Percentiles rank a stretch among this genome's conserved stretches.
Conservation (phyloP, 2,888 invertebrate species). For the Cephus rjabovi region DNA sequence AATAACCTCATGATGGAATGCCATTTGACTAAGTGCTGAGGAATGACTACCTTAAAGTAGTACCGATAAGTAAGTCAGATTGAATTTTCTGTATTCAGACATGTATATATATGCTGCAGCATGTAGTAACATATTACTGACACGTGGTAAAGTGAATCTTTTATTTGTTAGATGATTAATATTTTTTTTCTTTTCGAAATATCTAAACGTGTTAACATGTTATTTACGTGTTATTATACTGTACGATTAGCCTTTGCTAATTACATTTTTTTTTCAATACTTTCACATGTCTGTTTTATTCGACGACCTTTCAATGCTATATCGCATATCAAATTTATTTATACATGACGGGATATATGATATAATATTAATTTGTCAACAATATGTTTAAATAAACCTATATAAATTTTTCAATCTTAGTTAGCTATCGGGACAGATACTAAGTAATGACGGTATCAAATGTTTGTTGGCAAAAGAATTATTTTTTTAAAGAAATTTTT, state of each 20-base stretch:
- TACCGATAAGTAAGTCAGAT: background rate
- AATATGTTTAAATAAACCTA: background rate
- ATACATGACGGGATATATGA: background rate
- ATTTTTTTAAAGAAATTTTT: background rate
- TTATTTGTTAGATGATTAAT: background rate
- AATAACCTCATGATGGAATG: no score
- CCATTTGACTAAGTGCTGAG: no score
- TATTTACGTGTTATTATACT: no score
- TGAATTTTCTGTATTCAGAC: background rate
- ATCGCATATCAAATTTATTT: background rate
- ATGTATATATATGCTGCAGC: background rate
- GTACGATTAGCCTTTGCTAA: no score
- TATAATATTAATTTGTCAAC: background rate
- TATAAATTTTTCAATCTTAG: background rate
- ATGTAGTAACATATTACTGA: background rate
- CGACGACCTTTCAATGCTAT: background rate
- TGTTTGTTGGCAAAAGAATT: background rate
- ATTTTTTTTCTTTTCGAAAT: background rate
- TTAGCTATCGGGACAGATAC: background rate
- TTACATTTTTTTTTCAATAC: no score
- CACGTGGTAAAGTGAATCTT: background rate
- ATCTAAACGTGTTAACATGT: background rate
- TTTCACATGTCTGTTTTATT: background rate
- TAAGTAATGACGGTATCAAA: background rate
- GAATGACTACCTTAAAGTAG: background rate